Conservation (phyloP, 2,888 invertebrate genomes). For the Drosophila subsilvestris region DNA sequence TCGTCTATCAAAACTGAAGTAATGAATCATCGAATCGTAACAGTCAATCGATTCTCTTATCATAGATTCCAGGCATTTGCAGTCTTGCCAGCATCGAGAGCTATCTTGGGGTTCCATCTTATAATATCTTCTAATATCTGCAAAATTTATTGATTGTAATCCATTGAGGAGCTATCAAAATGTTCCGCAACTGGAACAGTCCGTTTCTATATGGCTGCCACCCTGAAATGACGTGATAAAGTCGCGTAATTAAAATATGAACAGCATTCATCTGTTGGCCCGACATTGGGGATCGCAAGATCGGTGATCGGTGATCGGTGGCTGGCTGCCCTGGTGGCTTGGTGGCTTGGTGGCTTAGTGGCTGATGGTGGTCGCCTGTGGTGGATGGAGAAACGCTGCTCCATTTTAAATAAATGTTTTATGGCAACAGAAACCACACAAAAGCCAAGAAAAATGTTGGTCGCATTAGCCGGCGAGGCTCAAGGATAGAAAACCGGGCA, state of each 20-base stretch:
- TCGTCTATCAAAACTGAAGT: background rate
- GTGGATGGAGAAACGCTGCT: conserved; percentile 50
- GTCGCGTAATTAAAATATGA: conserved; percentile 77
- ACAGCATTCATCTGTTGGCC: conserved; percentile 69
- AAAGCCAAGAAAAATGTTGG: conserved; percentile 44
- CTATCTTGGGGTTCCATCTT: background rate
- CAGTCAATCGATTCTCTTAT: conserved; percentile 8
- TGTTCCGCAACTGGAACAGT: conserved; percentile 21
- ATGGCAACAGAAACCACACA: conserved; percentile 65
- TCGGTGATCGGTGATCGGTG: conserved; percentile 13
- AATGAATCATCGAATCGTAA: conserved; percentile 6
- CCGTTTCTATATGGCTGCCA: conserved; percentile 37
- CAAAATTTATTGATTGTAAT: conserved; percentile 46
- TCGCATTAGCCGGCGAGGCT: conserved; percentile 60
- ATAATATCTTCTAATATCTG: conserved; percentile 7
- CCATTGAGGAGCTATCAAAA: conserved; percentile 41
- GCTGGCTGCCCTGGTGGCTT: conserved; percentile 43
- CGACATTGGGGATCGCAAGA: conserved; percentile 31
- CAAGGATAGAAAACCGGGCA: conserved; percentile 63
- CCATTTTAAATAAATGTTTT: conserved; percentile 77
- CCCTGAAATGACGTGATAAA: conserved; percentile 73
- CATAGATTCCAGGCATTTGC: background rate
- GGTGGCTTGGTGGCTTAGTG: conserved; percentile 1
- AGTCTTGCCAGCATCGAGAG: background rate
- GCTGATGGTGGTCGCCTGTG: conserved; percentile 39